phyloP scores from a whole-genome alignment of 2,113 vertebrate genomes.

The Trichomycterus rosablanca region DNA sequence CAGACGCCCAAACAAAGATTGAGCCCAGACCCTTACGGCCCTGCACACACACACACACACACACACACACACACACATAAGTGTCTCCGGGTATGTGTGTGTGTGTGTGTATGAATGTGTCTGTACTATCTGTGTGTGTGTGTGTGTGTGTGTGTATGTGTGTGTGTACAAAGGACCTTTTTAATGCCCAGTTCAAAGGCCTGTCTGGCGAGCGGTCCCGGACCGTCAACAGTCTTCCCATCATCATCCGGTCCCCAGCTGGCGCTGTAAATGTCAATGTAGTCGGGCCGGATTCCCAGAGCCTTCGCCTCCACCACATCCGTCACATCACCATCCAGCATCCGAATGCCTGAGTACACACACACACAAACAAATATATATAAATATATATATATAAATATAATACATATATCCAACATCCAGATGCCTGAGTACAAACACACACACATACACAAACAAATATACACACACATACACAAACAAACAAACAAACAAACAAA shows the following conservation, averaged over 20 bases:
- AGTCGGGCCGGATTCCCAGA: conserved; percentile 83
- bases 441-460: background rate
- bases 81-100: background rate
- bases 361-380: background rate
- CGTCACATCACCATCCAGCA: conserved; percentile 92
- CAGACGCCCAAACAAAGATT: conserved; percentile 88
- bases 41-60: conserved; percentile 51
- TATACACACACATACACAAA: background rate
- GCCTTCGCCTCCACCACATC: conserved; percentile 91
- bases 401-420: background rate
- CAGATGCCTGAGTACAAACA: too few relatives aligned
- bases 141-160: conserved; percentile 2
- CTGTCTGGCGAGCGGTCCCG: conserved; percentile 80
- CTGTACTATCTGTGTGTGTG: too few relatives aligned
- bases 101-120: conserved; percentile 25
- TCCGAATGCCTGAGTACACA: conserved; percentile 78
- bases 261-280: conserved; percentile 93
- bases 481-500: background rate
- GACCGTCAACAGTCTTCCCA: conserved; percentile 89
- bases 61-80: background rate
- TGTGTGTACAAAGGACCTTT: conserved; percentile 69
- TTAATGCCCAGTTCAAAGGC: conserved; percentile 88
- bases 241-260: conserved; percentile 97
- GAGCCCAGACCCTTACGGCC: conserved; percentile 86
- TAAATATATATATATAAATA: background rate